phyloP scores from a whole-genome alignment of 2,113 vertebrate genomes.

The Heterochromis multidens region DNA sequence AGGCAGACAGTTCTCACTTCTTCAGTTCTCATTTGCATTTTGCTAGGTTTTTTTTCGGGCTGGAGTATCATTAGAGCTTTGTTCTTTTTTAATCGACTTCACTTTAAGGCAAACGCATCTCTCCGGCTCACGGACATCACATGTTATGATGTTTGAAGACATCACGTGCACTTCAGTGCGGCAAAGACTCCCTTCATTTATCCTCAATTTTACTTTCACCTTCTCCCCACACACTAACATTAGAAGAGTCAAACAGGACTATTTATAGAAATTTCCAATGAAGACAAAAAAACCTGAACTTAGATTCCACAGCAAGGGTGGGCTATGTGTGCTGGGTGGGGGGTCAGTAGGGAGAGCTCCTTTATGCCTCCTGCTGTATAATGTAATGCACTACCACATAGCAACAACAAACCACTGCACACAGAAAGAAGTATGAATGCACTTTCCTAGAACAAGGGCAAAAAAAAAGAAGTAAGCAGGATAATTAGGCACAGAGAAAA shows the following conservation, averaged over 20 bases:
- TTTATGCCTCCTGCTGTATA: conserved; percentile 54
- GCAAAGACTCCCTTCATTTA: neutral
- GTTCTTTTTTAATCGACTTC: neutral
- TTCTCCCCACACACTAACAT: conserved; percentile 28
- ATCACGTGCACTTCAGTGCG: conserved; percentile 31
- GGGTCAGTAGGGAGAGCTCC: conserved; percentile 33
- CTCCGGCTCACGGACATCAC: conserved; percentile 30
- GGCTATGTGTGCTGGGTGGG: neutral
- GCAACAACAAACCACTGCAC: neutral
- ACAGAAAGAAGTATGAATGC: conserved; percentile 2
- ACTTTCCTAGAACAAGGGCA: neutral
- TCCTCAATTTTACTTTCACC: conserved; percentile 11
- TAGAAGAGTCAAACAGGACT: conserved; percentile 19
- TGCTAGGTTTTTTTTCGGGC: neutral
- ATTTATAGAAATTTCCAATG: conserved; percentile 45
- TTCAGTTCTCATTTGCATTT: neutral
- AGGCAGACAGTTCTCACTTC: neutral
- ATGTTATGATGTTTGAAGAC: conserved; percentile 24
- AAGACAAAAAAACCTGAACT: conserved; percentile 46
- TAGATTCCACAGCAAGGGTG: conserved; percentile 68
- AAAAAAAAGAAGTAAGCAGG: neutral
- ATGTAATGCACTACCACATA: conserved; percentile 34
- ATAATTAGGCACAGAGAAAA: neutral
- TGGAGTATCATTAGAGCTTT: neutral
- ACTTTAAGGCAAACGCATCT: neutral